Evolutionary conservation across 2,113 vertebrate genomes (phyloP).

Genomic region (Anser cygnoides): DNA sequence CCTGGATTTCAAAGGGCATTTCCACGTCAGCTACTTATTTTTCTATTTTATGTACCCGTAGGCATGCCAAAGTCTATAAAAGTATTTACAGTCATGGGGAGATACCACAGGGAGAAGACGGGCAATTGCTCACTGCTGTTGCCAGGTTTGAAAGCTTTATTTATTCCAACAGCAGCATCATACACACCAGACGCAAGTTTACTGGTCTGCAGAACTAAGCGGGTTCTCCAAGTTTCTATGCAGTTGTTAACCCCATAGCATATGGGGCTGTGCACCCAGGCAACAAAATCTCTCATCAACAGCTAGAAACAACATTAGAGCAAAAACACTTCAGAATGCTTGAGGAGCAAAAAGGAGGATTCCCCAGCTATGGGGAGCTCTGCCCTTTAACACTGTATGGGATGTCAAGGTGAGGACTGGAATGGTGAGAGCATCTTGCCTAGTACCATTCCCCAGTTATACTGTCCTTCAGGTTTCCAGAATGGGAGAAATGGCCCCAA

Average conservation of each 20-base stretch:
- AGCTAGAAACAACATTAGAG: background rate
- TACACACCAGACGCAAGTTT: background rate
- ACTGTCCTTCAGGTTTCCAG: background rate
- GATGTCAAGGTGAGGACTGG: background rate
- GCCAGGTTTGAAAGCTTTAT: background rate
- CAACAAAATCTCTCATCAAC: background rate
- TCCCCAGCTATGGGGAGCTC: background rate
- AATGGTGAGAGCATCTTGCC: background rate
- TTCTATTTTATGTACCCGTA: background rate
- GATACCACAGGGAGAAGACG: background rate
- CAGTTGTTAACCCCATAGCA: background rate
- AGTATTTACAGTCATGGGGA: background rate
- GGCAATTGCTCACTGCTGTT: background rate
- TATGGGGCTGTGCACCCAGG: background rate
- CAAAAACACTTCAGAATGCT: background rate
- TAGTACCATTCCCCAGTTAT: background rate
- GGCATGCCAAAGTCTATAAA: background rate
- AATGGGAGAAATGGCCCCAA: background rate
- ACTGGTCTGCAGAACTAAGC: background rate
- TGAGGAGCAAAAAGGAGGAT: background rate
- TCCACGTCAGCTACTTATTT: background rate
- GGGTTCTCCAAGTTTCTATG: background rate
- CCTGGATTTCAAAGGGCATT: background rate
- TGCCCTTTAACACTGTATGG: background rate
- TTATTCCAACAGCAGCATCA: background rate